Conservation (phyloP, 2,797 vertebrate species). For the Margarornis squamiger region DNA sequence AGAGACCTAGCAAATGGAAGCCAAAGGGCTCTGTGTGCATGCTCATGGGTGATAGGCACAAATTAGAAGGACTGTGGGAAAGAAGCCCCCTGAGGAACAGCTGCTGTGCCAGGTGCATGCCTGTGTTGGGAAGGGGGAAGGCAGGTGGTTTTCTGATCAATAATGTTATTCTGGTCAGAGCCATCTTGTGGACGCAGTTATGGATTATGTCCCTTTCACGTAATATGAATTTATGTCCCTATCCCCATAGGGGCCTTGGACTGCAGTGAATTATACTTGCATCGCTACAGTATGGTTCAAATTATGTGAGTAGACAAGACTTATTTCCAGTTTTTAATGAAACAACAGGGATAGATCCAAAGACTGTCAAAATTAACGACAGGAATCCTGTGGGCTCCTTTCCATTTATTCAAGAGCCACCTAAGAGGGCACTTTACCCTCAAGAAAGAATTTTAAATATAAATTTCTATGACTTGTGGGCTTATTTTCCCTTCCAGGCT, state of each 20-base stretch:
- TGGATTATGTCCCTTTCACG: constrained; percentile 33
- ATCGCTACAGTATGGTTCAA: constrained; percentile 50
- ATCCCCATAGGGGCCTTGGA: background rate
- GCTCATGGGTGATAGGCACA: constrained; percentile 23
- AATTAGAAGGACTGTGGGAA: constrained; percentile 62
- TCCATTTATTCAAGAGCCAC: constrained; percentile 23
- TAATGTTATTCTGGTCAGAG: background rate
- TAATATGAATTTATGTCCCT: constrained; percentile 41
- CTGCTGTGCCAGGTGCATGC: constrained; percentile 47
- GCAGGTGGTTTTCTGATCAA: constrained; percentile 64
- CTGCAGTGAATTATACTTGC: constrained; percentile 22
- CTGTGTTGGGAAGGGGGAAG: background rate
- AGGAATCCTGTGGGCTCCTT: background rate
- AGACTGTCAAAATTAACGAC: background rate
- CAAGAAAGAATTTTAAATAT: constrained; percentile 8
- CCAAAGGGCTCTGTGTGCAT: constrained; percentile 47
- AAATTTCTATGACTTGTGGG: background rate
- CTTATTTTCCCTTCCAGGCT: constrained; percentile 1
- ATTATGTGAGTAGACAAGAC: constrained; percentile 39
- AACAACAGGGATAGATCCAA: constrained; percentile 26
- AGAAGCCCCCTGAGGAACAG: background rate
- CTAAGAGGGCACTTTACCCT: constrained; percentile 14
- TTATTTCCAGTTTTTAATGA: constrained; percentile 56
- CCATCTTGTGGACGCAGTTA: background rate
- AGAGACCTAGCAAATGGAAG: background rate